phyloP scores from a whole-genome alignment of 2,888 invertebrate species.

The Scaptomyza polygonia region DNA sequence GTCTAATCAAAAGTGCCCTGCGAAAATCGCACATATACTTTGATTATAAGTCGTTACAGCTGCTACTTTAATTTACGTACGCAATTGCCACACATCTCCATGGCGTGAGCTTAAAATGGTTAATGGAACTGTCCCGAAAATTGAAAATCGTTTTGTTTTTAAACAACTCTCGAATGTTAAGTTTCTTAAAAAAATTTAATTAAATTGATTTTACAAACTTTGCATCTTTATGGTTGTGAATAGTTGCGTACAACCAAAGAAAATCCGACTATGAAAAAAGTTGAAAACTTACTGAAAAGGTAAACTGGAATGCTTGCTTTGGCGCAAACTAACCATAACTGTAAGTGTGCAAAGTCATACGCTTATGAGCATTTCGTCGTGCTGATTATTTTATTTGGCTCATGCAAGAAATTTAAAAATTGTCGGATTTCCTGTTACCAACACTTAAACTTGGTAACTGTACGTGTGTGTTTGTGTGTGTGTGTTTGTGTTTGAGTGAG shows the following conservation, averaged over 20 bases:
- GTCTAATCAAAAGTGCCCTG: constrained; percentile 66
- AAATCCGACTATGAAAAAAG: background rate
- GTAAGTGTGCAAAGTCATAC: constrained; percentile 4
- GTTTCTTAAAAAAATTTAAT: background rate
- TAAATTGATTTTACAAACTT: background rate
- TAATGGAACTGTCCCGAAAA: background rate
- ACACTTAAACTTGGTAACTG: constrained; percentile 15
- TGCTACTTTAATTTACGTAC: constrained; percentile 18
- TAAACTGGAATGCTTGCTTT: constrained; percentile 4
- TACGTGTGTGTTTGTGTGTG: background rate
- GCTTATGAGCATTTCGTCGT: constrained; percentile 6
- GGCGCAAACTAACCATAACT: constrained; percentile 21
- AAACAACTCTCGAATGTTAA: background rate
- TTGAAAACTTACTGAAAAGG: constrained; percentile 10
- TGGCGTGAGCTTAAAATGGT: background rate
- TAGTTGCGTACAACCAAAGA: no score
- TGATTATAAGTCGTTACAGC: constrained; percentile 45
- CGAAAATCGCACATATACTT: constrained; percentile 44
- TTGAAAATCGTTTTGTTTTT: background rate
- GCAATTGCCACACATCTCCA: constrained; percentile 31
- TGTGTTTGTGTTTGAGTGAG: background rate
- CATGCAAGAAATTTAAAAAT: constrained; percentile 70
- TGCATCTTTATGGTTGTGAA: no score
- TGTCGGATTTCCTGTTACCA: constrained; percentile 71
- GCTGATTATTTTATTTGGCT: constrained; percentile 58